These are phyloP conservation scores for Phaetusa simplex DNA, from an alignment of 2,113 vertebrate genomes.

Conservation along the genomic window DNA sequence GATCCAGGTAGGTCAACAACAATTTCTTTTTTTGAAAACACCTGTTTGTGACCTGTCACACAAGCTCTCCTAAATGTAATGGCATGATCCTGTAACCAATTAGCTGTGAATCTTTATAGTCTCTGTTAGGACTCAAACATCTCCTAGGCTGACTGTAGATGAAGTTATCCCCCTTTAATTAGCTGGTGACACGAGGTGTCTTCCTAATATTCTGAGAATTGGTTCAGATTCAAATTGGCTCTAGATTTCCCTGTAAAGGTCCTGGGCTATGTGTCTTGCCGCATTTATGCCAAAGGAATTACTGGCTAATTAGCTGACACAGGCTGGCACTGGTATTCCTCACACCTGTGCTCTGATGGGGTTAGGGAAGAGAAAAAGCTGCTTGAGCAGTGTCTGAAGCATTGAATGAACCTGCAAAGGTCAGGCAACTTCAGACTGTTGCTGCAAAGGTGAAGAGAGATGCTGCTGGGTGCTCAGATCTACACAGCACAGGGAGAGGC, in stretches of 20 bases:
- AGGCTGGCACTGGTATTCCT: not conserved
- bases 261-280: not conserved
- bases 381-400: not conserved
- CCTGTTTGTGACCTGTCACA: not conserved
- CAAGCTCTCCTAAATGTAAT: not conserved
- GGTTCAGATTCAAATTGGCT: not conserved
- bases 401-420: not conserved
- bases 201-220: slow-evolving; percentile 4
- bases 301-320: not conserved
- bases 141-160: not conserved
- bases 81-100: not conserved
- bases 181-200: not conserved
- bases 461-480: not conserved
- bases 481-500: not conserved
- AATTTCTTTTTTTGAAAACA: not conserved
- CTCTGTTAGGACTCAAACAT: not conserved
- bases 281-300: not conserved
- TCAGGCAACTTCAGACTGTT: not conserved
- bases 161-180: slow-evolving; percentile 1
- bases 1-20: not conserved
- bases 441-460: not conserved
- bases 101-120: not conserved
- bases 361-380: not conserved
- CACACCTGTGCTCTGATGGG: not conserved
- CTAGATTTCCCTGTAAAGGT: not conserved